phyloP scores from a whole-genome alignment of 92 coral and sea anemone species.

The Galaxea fascicularis region DNA sequence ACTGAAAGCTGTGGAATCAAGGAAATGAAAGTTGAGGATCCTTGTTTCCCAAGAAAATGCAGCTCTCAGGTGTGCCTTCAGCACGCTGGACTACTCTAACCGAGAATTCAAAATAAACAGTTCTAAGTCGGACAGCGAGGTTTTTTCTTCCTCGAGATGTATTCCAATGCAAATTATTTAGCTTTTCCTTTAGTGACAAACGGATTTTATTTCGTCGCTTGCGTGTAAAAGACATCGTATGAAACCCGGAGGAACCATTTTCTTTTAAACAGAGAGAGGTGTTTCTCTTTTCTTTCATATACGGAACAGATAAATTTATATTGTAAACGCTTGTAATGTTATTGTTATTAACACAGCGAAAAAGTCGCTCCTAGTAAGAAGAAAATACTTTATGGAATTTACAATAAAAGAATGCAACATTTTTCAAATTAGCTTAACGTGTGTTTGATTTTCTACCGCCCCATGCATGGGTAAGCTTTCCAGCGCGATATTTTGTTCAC shows the following conservation, averaged over 20 bases:
- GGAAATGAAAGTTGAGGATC: background rate
- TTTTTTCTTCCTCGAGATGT: background rate
- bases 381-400: slow-evolving; percentile 34
- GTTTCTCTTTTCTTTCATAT: background rate
- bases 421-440: slow-evolving; percentile 28
- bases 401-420: slow-evolving; percentile 44
- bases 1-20: background rate
- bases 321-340: slow-evolving; percentile 25
- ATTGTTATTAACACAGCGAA: slow-evolving; percentile 4
- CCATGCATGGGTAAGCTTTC: background rate
- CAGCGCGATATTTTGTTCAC: slow-evolving; percentile 25
- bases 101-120: background rate
- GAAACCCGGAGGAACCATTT: background rate
- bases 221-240: slow-evolving; percentile 4
- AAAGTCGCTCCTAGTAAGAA: slow-evolving; percentile 27
- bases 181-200: slow-evolving; percentile 8
- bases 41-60: background rate
- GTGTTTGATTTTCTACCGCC: slow-evolving; percentile 30
- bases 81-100: slow-evolving; percentile 26
- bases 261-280: background rate
- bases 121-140: slow-evolving; percentile 19
- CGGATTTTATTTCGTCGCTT: background rate
- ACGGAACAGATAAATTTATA: slow-evolving; percentile 15
- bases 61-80: slow-evolving; percentile 38
- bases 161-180: slow-evolving; percentile 25